These are phyloP conservation scores for Troilus luridus DNA, from an alignment of 2,888 invertebrate genomes.

Conservation along the genomic window DNA sequence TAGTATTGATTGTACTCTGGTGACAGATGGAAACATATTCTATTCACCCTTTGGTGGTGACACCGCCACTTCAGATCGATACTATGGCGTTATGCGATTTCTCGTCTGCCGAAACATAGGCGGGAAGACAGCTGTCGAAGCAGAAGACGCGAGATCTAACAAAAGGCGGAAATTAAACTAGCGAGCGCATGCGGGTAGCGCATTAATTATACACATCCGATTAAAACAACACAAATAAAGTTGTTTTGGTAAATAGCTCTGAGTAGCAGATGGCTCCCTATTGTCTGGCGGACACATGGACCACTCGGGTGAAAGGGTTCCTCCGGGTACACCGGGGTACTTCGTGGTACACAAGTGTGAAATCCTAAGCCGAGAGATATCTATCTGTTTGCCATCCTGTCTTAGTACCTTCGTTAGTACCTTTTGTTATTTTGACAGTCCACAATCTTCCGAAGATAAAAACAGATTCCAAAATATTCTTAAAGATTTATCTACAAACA, in stretches of 20 bases:
- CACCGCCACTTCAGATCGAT: neutral
- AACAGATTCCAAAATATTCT: neutral
- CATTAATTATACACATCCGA: constrained; percentile 22
- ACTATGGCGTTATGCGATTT: neutral
- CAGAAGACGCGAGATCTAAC: neutral
- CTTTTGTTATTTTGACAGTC: constrained; percentile 30
- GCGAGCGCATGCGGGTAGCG: constrained; percentile 16
- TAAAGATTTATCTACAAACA: neutral
- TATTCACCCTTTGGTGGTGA: neutral
- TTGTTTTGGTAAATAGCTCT: neutral
- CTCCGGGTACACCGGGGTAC: neutral
- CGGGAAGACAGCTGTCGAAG: neutral
- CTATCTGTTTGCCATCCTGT: constrained; percentile 4
- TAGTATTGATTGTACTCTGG: neutral
- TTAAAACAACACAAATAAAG: constrained; percentile 34
- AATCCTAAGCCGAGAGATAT: constrained; percentile 10
- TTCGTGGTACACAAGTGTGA: neutral
- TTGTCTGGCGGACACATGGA: constrained; percentile 16
- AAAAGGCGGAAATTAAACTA: neutral
- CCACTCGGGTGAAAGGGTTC: neutral
- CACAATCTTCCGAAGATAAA: neutral
- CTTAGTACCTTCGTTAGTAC: neutral
- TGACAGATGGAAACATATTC: neutral
- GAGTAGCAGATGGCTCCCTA: neutral
- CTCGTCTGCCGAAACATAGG: neutral